Evolutionary conservation across 2,797 vertebrate genomes (phyloP).

Genomic region (Neoniphon sammara): DNA sequence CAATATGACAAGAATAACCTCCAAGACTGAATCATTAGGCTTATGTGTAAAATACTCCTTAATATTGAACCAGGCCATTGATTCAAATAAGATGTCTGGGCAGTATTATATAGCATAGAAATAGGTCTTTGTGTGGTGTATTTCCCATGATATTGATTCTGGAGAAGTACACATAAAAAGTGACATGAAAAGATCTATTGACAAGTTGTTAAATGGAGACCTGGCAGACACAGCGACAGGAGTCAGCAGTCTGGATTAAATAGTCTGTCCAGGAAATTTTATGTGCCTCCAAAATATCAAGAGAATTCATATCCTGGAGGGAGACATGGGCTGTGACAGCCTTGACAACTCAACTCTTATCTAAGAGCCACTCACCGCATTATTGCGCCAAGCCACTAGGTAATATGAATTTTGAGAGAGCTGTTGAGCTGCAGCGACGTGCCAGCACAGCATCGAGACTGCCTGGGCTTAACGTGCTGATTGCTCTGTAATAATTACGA

Average conservation of each 20-base stretch:
- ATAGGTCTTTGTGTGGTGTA: not conserved
- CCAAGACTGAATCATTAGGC: slow-evolving; percentile 9
- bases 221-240: slow-evolving; percentile 10
- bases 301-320: slow-evolving; percentile 25
- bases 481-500: slow-evolving; percentile 38
- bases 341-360: slow-evolving; percentile 54
- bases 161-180: slow-evolving; percentile 14
- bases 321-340: slow-evolving; percentile 45
- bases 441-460: slow-evolving; percentile 4
- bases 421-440: slow-evolving; percentile 29
- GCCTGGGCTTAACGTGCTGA: not conserved
- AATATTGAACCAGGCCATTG: slow-evolving; percentile 32
- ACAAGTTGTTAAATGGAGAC: slow-evolving; percentile 25
- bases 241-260: slow-evolving; percentile 26
- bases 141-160: slow-evolving; percentile 31
- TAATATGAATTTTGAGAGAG: slow-evolving; percentile 60
- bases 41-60: slow-evolving; percentile 25
- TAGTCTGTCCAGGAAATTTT: slow-evolving; percentile 42
- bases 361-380: slow-evolving; percentile 46
- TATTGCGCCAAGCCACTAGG: slow-evolving; percentile 31
- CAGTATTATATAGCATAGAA: slow-evolving; percentile 20
- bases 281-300: slow-evolving; percentile 41
- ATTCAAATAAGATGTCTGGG: slow-evolving; percentile 33
- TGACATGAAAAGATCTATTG: slow-evolving; percentile 16
- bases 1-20: slow-evolving; percentile 45